A percentile compares a stretch with the other conserved stretches of the same genome.
Conservation (phyloP, 2,797 vertebrate species). For the Poeciliopsis turneri region DNA sequence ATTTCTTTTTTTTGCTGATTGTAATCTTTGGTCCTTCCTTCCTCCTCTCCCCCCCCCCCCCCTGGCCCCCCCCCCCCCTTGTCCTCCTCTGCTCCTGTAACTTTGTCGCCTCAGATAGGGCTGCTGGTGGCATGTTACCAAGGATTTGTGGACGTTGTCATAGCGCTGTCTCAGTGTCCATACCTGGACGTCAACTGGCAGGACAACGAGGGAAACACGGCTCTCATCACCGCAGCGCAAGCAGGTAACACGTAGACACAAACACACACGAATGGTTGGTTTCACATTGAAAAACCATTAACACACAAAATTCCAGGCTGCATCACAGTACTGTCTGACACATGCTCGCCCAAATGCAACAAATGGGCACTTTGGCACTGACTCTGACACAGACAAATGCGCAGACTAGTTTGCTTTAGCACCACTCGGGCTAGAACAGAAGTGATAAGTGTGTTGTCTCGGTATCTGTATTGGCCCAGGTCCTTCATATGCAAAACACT, state of each 20-base stretch:
- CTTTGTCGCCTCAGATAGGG: constrained; percentile 81
- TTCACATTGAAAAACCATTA: neutral
- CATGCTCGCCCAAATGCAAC: constrained; percentile 23
- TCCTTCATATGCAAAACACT: constrained; percentile 7
- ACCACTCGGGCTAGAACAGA: constrained; percentile 11
- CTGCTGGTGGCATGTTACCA: constrained; percentile 95
- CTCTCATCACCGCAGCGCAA: constrained; percentile 93
- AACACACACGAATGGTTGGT: neutral
- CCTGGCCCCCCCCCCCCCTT: neutral
- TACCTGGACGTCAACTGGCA: constrained; percentile 96
- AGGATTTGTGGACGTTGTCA: constrained; percentile 92
- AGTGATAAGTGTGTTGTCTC: constrained; percentile 18
- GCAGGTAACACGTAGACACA: constrained; percentile 82
- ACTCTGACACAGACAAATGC: constrained; percentile 34
- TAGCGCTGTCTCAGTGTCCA: constrained; percentile 91
- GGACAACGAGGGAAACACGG: constrained; percentile 96
- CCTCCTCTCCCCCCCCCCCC: neutral
- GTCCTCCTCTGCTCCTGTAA: constrained; percentile 20
- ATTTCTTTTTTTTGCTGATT: constrained; percentile 31
- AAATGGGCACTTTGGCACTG: constrained; percentile 14
- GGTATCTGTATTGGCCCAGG: neutral
- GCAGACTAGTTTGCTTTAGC: constrained; percentile 6
- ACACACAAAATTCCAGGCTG: constrained; percentile 4
- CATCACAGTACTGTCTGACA: constrained; percentile 7
- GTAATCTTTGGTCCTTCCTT: neutral